phyloP scores from a whole-genome alignment of 1,140 invertebrate genomes.

The Heliconius congener region DNA sequence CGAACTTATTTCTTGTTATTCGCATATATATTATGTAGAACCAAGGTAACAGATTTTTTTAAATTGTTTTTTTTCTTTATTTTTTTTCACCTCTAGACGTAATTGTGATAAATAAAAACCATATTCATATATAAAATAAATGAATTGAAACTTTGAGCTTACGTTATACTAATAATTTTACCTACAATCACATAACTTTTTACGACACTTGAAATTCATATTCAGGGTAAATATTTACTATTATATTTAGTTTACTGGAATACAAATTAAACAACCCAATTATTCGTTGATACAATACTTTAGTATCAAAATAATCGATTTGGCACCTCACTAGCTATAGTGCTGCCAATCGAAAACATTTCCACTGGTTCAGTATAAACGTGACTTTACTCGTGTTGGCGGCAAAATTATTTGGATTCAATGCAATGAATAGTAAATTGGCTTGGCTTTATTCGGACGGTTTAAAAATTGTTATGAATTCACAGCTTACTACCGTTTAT shows the following conservation, averaged over 20 bases:
- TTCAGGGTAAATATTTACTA: no score
- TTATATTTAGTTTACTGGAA: not conserved
- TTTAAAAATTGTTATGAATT: conserved; percentile 39
- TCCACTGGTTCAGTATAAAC: conserved; percentile 52
- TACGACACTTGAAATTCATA: not conserved
- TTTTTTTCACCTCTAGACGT: not conserved
- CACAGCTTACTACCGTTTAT: conserved; percentile 21
- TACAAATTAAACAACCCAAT: not conserved
- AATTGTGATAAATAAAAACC: no score
- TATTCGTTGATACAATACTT: not conserved
- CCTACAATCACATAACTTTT: not conserved
- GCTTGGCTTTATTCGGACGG: conserved; percentile 35
- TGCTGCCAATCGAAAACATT: conserved; percentile 56
- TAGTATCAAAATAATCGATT: conserved; percentile 13
- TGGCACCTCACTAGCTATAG: conserved; percentile 33
- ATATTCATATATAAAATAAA: no score
- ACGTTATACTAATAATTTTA: no score
- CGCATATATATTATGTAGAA: not conserved
- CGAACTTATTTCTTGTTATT: no score
- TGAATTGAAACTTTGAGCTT: no score
- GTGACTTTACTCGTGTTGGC: conserved; percentile 53
- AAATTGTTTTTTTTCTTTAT: not conserved
- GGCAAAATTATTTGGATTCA: conserved; percentile 59
- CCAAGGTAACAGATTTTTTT: not conserved
- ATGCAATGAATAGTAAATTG: conserved; percentile 50